These are phyloP conservation scores for Dicycla oo DNA, from an alignment of 2,888 invertebrate genomes.

Conservation along the genomic window DNA sequence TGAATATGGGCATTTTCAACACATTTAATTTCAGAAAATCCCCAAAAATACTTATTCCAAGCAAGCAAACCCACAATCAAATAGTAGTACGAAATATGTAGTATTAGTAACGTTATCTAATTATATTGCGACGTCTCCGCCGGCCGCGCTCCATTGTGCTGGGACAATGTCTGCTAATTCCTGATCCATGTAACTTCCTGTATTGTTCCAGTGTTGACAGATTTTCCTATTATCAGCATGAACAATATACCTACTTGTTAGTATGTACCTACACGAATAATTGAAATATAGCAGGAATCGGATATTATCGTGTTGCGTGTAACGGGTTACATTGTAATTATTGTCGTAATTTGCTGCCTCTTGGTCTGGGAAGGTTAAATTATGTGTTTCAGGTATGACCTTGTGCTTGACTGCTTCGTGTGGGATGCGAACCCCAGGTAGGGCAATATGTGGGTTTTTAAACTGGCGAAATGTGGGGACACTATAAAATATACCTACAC, in stretches of 20 bases:
- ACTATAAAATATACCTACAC: neutral
- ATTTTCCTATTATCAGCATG: slow-evolving; percentile 87
- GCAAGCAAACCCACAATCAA: slow-evolving; percentile 6
- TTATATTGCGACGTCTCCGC: slow-evolving; percentile 76
- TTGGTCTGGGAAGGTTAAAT: neutral
- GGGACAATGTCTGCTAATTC: slow-evolving; percentile 88
- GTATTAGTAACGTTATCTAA: slow-evolving; percentile 80
- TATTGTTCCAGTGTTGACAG: slow-evolving; percentile 89
- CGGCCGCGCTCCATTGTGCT: slow-evolving; percentile 77
- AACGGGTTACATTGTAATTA: slow-evolving; percentile 20
- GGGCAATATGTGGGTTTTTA: neutral
- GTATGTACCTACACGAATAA: slow-evolving; percentile 68
- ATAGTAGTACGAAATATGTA: slow-evolving; percentile 44
- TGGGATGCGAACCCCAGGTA: neutral
- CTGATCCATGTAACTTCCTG: slow-evolving; percentile 88
- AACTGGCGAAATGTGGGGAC: neutral
- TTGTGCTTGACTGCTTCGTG: neutral
- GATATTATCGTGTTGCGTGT: slow-evolving; percentile 38
- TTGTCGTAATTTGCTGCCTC: slow-evolving; percentile 22
- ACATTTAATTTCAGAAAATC: neutral
- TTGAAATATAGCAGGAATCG: slow-evolving; percentile 59
- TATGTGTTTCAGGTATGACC: neutral
- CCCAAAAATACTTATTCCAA: neutral
- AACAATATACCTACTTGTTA: slow-evolving; percentile 79
- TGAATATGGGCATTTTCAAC: no score